Conservation (phyloP, 1,140 invertebrate species). For the fruit fly (Drosophila melanogaster) region Release_6_plus_ISO1_MT NT_033777.3:30444001-30444500, state of each 20-base stretch:
- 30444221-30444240: slow-evolving; percentile 77
- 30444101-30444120: not conserved
- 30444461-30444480: slow-evolving; percentile 89
- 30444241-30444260: slow-evolving; percentile 74
- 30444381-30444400: slow-evolving; percentile 91
- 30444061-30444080: not conserved
- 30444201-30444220: slow-evolving; percentile 78
- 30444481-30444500: slow-evolving; percentile 90
- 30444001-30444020: not conserved
- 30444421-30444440: slow-evolving; percentile 90
- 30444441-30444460: slow-evolving; percentile 90
- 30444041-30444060: not conserved
- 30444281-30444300: slow-evolving; percentile 77
- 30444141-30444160: slow-evolving; percentile 33
- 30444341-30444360: slow-evolving; percentile 83
- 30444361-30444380: slow-evolving; percentile 91
- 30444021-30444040: not conserved
- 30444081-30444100: not conserved
- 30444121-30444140: not conserved
- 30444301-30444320: too few relatives aligned
- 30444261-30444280: slow-evolving; percentile 82
- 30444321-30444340: too few relatives aligned
- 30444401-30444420: slow-evolving; percentile 91
- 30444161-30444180: slow-evolving; percentile 61
- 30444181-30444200: slow-evolving; percentile 68